Evolutionary conservation across 2,797 vertebrate genomes (phyloP).

Genomic region (Takifugu rubripes): DNA sequence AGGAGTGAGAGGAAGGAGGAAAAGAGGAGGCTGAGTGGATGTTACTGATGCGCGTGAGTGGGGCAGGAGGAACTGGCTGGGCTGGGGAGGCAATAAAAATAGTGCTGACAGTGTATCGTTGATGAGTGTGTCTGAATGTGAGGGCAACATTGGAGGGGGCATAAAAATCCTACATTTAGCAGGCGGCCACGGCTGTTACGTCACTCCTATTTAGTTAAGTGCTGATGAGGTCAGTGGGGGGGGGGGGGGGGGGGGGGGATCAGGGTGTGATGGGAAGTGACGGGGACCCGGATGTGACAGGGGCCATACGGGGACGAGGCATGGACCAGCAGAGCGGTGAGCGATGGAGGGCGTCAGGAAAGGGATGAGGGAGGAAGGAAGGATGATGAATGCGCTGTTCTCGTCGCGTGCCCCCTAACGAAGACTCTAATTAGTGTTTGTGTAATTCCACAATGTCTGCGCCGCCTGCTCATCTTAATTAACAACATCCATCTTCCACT

Average conservation of each 20-base stretch:
- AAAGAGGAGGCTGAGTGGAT: constrained; percentile 20
- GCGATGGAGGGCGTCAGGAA: neutral
- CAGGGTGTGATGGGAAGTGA: constrained; percentile 19
- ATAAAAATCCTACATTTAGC: constrained; percentile 39
- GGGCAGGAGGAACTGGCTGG: constrained; percentile 43
- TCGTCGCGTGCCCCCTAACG: constrained; percentile 81
- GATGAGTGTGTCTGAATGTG: constrained; percentile 48
- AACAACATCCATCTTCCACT: constrained; percentile 85
- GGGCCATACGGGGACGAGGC: too few species aligned
- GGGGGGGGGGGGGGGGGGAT: constrained; percentile 26
- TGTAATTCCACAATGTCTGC: constrained; percentile 86
- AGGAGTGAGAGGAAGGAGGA: constrained; percentile 3
- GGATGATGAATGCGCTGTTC: constrained; percentile 79
- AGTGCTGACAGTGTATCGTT: constrained; percentile 54
- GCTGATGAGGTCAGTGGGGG: constrained; percentile 44
- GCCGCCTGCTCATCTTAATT: constrained; percentile 85
- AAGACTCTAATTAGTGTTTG: constrained; percentile 86
- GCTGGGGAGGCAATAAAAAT: constrained; percentile 66
- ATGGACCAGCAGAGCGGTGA: neutral
- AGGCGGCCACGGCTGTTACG: constrained; percentile 41
- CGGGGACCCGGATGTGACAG: neutral
- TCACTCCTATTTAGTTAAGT: constrained; percentile 47
- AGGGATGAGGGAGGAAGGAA: neutral
- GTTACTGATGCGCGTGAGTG: neutral
- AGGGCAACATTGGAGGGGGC: constrained; percentile 25